Base-by-base conservation (phyloP, 1,140 invertebrate species). In the Pseudomyrmex gracilis region DNA sequence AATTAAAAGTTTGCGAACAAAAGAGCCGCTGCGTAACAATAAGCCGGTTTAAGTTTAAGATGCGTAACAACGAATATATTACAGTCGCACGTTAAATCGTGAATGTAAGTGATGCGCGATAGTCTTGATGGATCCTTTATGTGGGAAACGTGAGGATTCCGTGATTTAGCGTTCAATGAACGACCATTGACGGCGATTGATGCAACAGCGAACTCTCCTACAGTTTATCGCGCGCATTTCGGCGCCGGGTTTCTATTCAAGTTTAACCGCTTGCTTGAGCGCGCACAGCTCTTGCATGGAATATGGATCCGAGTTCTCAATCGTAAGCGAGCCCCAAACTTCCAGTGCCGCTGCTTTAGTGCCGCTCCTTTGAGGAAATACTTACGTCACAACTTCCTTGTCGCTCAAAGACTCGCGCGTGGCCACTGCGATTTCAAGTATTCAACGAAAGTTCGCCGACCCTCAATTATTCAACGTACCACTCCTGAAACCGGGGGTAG, bases 221-320 rank as follows among this genome's bases (percentile, higher is more conserved):
- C 85, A 83, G 86, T 88, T 88, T 82, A 77, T 85, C 77, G 73
- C 70, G 60, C 64, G 47, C 55, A 63, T 87, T 88, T 84, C 61
- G 17, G 60, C 60, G 60, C 64, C 43, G 83, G 88, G 71, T 88
- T 88, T 88, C 63, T 61, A 57, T 24, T 45, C 13, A 68, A 88
- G 67, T 88, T 88, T 85, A 88, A 88, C 76, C 77, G 71, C 84
- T 83, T 73, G 77, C 58, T 83, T 73, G 73, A 58, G 51, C 34
- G 34, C 34, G 34, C 55, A 82, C 22, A 71, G 47, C 51, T 73
- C 86, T 88, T 58, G 53, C 53, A 53, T 43, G 77, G 84, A 83
- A 85, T 83, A 88, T 88, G 83, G 49, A 88, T 77, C 60, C 57
- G 53, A 88, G 67, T 88, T 63, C 61, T 58, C 73, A 61, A 89